phyloP scores from a whole-genome alignment of 2,888 invertebrate species.

The Morinoia aosen region DNA sequence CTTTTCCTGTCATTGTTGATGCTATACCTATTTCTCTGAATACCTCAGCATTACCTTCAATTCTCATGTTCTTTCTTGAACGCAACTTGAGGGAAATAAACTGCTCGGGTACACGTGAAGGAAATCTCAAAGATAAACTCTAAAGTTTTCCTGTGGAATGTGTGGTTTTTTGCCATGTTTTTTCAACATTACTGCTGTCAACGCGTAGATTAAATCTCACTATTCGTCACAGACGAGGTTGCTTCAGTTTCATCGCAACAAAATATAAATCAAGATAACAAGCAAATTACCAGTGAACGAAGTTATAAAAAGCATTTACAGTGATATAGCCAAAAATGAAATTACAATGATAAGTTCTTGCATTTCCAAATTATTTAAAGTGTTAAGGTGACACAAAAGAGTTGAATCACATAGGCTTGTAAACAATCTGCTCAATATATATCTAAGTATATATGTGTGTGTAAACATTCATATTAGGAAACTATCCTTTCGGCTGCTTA shows the following conservation, averaged over 20 bases:
- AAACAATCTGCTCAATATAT: neutral
- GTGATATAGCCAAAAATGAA: neutral
- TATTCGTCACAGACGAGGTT: neutral
- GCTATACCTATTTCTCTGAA: too few species aligned
- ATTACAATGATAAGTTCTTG: neutral
- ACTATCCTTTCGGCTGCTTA: neutral
- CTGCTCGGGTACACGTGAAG: neutral
- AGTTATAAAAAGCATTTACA: too few species aligned
- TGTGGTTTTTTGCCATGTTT: neutral
- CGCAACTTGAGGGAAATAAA: too few species aligned
- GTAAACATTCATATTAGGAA: neutral
- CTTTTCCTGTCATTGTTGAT: too few species aligned
- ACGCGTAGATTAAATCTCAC: neutral
- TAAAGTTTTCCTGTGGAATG: neutral
- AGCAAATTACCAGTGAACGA: too few species aligned
- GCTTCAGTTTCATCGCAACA: neutral
- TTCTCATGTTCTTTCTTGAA: too few species aligned
- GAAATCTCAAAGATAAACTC: neutral
- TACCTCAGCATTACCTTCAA: too few species aligned
- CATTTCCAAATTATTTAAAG: neutral
- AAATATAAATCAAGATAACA: neutral
- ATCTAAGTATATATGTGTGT: neutral
- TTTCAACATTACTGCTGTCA: neutral
- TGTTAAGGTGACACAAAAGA: neutral
- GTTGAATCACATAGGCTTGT: neutral